Percentiles rank a stretch among this genome's conserved stretches.
phyloP scores from a whole-genome alignment of 2,797 vertebrate species.

The Champsocephalus esox region DNA sequence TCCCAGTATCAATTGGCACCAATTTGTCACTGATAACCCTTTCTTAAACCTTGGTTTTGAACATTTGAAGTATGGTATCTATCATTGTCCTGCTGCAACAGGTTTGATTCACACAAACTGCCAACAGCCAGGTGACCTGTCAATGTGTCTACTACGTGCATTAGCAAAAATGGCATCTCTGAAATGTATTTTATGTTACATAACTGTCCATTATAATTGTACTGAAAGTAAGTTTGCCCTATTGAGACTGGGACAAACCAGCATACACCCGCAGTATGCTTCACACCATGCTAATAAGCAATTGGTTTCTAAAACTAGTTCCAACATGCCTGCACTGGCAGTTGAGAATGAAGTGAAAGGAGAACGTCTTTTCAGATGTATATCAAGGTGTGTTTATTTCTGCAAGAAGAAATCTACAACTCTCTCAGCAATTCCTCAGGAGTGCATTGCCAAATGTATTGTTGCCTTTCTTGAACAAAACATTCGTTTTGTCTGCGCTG shows the following conservation, averaged over 20 bases:
- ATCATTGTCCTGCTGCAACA: not conserved
- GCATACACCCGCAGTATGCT: not conserved
- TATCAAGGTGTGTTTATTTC: constrained; percentile 1
- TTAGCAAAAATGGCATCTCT: not conserved
- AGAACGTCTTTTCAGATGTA: constrained; percentile 9
- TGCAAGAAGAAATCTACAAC: constrained; percentile 2
- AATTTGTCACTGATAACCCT: not conserved
- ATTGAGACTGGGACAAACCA: not conserved
- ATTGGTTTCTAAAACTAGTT: constrained; percentile 3
- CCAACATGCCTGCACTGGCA: constrained; percentile 34
- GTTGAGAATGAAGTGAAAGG: constrained; percentile 20
- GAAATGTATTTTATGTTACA: not conserved
- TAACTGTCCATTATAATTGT: not conserved
- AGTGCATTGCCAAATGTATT: not conserved
- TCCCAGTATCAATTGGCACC: not conserved
- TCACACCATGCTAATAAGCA: constrained; percentile 15
- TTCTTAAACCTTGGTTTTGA: not conserved
- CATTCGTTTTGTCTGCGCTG: not conserved
- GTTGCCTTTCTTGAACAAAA: constrained; percentile 14
- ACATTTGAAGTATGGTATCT: not conserved
- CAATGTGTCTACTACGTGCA: not conserved
- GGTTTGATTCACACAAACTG: not conserved
- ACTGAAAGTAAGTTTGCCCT: not conserved
- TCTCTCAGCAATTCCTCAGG: constrained; percentile 10
- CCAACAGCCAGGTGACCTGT: not conserved